Percentiles rank a stretch among this genome's conserved stretches.
Conservation (phyloP, 2,797 vertebrate species). For the Phataginus tricuspis region DNA sequence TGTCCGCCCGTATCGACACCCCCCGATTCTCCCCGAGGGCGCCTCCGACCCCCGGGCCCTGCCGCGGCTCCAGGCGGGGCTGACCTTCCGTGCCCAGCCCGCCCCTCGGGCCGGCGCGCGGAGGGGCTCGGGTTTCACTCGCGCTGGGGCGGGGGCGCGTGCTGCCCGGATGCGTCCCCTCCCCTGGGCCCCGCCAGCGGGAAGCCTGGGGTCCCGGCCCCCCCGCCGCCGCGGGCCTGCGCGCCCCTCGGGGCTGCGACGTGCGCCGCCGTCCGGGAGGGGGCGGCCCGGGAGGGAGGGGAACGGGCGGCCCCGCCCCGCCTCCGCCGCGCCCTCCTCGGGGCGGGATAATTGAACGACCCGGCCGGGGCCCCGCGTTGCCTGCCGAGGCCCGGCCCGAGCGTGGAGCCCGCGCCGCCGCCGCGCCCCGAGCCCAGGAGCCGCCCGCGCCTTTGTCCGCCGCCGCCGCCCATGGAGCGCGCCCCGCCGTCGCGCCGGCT, state of each 20-base stretch:
- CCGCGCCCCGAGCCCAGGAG: not conserved
- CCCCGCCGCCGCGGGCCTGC: not conserved
- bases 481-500: not conserved
- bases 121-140: not conserved
- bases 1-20: not conserved
- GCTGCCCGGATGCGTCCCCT: not conserved
- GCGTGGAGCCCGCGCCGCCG: conserved; percentile 52
- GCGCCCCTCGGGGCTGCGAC: not conserved
- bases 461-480: conserved; percentile 72
- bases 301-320: not conserved
- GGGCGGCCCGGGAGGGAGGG: not conserved
- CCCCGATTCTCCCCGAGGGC: not conserved
- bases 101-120: fast-evolving
- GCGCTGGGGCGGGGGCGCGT: not conserved
- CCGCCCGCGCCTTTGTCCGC: conserved; percentile 68
- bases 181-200: not conserved
- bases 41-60: too few species aligned
- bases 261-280: not conserved
- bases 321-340: conserved; percentile 62
- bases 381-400: conserved; percentile 66
- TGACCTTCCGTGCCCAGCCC: not conserved
- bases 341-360: conserved; percentile 79
- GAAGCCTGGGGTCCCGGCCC: not conserved
- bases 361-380: conserved; percentile 70
- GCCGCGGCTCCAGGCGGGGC: not conserved